A percentile compares a stretch with the other conserved stretches of the same genome.
phyloP scores from a whole-genome alignment of 2,888 invertebrate genomes.

The Hyppa rectilinea region DNA sequence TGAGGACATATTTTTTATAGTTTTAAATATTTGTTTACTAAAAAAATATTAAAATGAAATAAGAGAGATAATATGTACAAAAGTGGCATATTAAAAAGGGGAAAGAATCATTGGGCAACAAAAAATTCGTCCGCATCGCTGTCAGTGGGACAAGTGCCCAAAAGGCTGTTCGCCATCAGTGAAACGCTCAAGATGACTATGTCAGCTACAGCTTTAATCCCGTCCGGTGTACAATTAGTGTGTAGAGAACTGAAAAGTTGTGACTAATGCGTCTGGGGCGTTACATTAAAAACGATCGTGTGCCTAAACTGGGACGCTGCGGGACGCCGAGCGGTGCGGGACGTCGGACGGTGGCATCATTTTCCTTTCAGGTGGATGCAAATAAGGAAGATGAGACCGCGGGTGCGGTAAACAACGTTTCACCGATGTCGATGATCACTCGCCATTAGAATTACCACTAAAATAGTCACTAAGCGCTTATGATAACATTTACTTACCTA shows the following conservation, averaged over 20 bases:
- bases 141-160: no score
- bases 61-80: no score
- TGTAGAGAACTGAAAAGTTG: conserved; percentile 32
- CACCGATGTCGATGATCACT: background rate
- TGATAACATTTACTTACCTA: conserved; percentile 20
- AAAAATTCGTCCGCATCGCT: no score
- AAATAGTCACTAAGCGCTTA: conserved; percentile 11
- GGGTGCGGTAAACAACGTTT: background rate
- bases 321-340: background rate
- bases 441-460: background rate
- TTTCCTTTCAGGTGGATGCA: background rate
- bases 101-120: no score
- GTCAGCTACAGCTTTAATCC: conserved; percentile 1
- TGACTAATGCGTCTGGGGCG: conserved; percentile 17
- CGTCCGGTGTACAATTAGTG: background rate
- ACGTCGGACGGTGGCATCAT: background rate
- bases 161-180: no score
- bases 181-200: background rate
- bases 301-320: conserved; percentile 17
- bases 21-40: no score
- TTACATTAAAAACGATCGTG: conserved; percentile 39
- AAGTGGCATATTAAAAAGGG: no score
- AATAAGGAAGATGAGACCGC: background rate
- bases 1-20: no score
- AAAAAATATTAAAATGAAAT: no score